Evolutionary conservation across 2,113 vertebrate genomes (phyloP).

Genomic region (Grantiella picta): DNA sequence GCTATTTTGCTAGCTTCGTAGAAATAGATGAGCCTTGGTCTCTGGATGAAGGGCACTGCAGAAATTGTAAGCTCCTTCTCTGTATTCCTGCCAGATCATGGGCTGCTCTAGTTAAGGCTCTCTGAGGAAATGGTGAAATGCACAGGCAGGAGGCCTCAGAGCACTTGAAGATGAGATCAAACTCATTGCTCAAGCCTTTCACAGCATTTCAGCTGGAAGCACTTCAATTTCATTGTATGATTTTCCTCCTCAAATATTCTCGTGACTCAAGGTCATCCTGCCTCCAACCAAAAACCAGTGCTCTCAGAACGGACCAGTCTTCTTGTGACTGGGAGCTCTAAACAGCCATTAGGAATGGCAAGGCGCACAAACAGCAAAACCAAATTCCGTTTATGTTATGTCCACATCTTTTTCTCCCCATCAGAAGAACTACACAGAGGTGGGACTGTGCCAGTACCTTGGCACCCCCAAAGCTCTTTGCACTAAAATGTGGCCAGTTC

Average conservation of each 20-base stretch:
- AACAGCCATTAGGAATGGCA: not conserved
- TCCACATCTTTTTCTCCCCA: not conserved
- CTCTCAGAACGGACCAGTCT: not conserved
- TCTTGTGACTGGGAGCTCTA: not conserved
- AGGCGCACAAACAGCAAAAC: not conserved
- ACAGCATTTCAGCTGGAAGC: not conserved
- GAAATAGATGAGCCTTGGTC: not conserved
- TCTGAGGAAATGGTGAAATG: not conserved
- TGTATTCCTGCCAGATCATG: not conserved
- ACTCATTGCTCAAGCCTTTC: not conserved
- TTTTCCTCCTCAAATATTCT: not conserved
- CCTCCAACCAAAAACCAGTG: not conserved
- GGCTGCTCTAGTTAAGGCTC: not conserved
- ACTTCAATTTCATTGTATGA: not conserved
- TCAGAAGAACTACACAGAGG: not conserved
- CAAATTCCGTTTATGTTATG: not conserved
- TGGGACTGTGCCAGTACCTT: not conserved
- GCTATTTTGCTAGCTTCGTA: not conserved
- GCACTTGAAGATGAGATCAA: not conserved
- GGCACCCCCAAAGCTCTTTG: not conserved
- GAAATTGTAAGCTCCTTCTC: conserved; percentile 8
- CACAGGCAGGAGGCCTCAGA: not conserved
- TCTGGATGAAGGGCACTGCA: conserved; percentile 10
- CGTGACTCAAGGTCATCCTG: not conserved
- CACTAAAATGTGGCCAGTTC: not conserved